Evolutionary conservation across 2,113 vertebrate species (phyloP), one percentile per base, ranked within the genome.

Genomic region (Isichthys henryi): DNA sequence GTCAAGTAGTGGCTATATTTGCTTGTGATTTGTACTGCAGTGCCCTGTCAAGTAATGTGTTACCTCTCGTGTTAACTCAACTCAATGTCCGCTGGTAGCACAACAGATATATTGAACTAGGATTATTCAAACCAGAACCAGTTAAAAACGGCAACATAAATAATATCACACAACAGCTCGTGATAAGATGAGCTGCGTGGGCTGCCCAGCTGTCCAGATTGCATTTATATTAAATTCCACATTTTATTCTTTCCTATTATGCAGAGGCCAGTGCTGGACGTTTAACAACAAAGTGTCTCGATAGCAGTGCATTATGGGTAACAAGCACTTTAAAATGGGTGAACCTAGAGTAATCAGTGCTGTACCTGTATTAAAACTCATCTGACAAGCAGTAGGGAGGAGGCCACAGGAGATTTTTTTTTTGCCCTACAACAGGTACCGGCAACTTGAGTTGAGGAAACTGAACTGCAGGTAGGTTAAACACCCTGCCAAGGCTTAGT

Each of bases 401-500:
- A 10, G 43, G 23, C 49, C 48, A 53, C 43, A 21, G 27, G 46
- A 86, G n/a, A 2, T 39, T 39, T 39, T 2, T 39, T 19, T 31
- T 19, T 52, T 86, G 48, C 27, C n/a, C 27, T 86, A 19, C 23
- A 53, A 48, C 46, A 86, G 85, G 45, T 50, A 86, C 13, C n/a
- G 3, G n/a, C 27, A 17, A 50, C 84, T 50, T 53, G 21, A n/a
- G 23, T 84, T 46, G n/a, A 84, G 45, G 27, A 52, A 86, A 86
- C 21, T 3, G 3, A 86, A 86, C 21, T 3, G 3, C 49, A 53
- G 49, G 90, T 90, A 94, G 93, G 94, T 95, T 94, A 93, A 94
- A 92, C 95, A 95, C 95, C 94, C 95, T 93, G 93, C 93, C 70
- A 21, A 91, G 93, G 93, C 95, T 95, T 94, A 94, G 91, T 8